These are phyloP conservation scores for Felis chaus DNA, from an alignment of 2,113 vertebrate genomes.

Conservation along the genomic window DNA sequence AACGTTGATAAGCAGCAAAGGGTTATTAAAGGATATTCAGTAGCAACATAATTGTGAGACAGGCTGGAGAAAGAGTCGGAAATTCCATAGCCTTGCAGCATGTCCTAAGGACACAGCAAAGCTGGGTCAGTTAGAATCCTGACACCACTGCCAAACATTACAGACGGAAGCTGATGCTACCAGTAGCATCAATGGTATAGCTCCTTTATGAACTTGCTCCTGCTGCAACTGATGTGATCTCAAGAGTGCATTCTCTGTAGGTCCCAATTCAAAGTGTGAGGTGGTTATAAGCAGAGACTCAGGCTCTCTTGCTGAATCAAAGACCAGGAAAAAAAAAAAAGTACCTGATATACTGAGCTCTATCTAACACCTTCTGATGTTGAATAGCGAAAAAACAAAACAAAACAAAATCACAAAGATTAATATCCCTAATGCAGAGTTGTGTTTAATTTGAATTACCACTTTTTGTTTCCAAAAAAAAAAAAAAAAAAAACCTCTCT, in stretches of 20 bases:
- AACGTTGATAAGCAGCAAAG: neutral
- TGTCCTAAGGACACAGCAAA: neutral
- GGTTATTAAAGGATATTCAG: neutral
- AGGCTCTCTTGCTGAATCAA: neutral
- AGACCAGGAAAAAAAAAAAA: neutral
- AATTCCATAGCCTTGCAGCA: neutral
- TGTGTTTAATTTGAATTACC: neutral
- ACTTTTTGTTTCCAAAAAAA: neutral
- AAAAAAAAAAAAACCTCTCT: neutral
- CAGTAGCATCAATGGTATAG: neutral
- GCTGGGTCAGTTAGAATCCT: neutral
- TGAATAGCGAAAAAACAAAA: neutral
- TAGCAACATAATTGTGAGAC: neutral
- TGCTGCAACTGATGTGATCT: neutral
- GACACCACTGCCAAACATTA: neutral
- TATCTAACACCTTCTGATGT: neutral
- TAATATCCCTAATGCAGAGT: neutral
- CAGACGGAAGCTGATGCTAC: neutral
- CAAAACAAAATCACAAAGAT: neutral
- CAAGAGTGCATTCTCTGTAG: neutral
- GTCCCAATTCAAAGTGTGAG: neutral
- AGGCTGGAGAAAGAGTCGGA: neutral
- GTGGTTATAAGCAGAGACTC: neutral
- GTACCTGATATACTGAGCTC: neutral
- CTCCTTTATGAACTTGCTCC: neutral